phyloP scores from a whole-genome alignment of 2,888 invertebrate genomes.

The Drosophila seclusa region DNA sequence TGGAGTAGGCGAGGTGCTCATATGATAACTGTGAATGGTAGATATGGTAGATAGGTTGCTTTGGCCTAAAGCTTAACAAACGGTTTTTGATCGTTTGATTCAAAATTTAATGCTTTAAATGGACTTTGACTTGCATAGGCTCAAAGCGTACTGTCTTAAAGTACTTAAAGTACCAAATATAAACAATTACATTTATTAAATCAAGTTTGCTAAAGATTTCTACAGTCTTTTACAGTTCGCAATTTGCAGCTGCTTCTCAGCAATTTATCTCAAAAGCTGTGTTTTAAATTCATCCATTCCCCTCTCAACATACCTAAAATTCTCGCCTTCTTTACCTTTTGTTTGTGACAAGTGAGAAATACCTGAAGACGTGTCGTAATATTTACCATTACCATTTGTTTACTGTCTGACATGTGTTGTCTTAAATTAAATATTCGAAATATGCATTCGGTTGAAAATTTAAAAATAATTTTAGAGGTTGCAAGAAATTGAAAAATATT shows the following conservation, averaged over 20 bases:
- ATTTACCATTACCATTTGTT: slow-evolving; percentile 14
- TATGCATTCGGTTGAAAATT: not conserved
- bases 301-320: not conserved
- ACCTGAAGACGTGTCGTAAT: slow-evolving; percentile 18
- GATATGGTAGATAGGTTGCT: not conserved
- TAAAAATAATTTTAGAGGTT: not conserved
- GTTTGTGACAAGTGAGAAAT: slow-evolving; percentile 9
- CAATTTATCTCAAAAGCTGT: not conserved
- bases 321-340: slow-evolving; percentile 25
- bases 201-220: not conserved
- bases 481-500: slow-evolving; percentile 31
- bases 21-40: slow-evolving; percentile 9
- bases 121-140: not conserved
- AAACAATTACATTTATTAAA: not conserved
- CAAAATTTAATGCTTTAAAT: not conserved
- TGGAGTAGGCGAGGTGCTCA: not conserved
- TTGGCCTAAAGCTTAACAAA: slow-evolving; percentile 30
- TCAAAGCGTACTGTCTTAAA: not conserved
- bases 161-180: not conserved
- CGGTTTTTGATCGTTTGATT: slow-evolving; percentile 4
- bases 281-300: slow-evolving; percentile 14
- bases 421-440: slow-evolving; percentile 9
- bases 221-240: slow-evolving; percentile 8
- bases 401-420: slow-evolving; percentile 15
- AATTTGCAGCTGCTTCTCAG: slow-evolving; percentile 23